Base-by-base conservation (phyloP, 2,888 invertebrate species). In the Hirtodrosophila cameraria region DNA sequence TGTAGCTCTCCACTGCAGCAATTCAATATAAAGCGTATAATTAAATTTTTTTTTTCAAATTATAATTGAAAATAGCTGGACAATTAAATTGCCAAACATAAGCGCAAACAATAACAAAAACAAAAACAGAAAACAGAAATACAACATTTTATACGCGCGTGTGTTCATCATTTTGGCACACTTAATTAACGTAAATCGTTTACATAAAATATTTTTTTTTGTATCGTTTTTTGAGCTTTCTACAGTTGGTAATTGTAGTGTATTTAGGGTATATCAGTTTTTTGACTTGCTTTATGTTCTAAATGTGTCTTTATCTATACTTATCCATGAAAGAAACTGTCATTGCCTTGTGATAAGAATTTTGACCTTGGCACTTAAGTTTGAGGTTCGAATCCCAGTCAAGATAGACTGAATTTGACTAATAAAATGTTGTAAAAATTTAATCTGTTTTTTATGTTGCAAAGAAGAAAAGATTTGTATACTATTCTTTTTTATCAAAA, bases 121-220 rank as follows among this genome's bases (percentile, higher is more conserved):
- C 7, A 54, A 31, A 1, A 23, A 23, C 3, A 5, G 7, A 18
- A 18, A 18, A 18, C 18, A 4, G 18, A 4, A n/a, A 18, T 5
- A 18, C 18, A 18, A 18, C 1, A 12, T 33, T 11, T 7, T 31
- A 28, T 33, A 20, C 28, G 23, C 16, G 45, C 30, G 30, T 49
- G 35, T 43, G 35, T 36, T 38, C 43, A 52, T 42, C 46, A 54
- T 39, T 35, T 25, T 28, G 16, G 25, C 52, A 35, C 63, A 78
- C 78, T 85, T 85, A 85, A 85, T 85, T 74, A 82, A 75, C 58
- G 53, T 45, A 78, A 69, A 74, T 61, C 62, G 41, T 61, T 72
- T 42, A 39, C 45, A 49, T 45, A 9, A 20, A 36, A 36, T 45
- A 15, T 30, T 9, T 13, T 35, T 35, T 35, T 35, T 33, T 8